Conservation (phyloP, 2,797 vertebrate species). For the Triplophysa bombifrons region DNA sequence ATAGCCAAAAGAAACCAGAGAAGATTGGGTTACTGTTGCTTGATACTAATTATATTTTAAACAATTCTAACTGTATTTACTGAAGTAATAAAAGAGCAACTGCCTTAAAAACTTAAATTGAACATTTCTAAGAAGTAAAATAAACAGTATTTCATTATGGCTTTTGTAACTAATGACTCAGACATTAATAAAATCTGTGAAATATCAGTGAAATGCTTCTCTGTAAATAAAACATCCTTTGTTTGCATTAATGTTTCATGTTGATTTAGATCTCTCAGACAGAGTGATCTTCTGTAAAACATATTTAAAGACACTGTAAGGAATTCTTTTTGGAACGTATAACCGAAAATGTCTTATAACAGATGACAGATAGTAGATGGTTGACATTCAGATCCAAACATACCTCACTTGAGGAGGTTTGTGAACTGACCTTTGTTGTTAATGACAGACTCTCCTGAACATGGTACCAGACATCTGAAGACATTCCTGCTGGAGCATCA, state of each 20-base stretch:
- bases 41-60: not conserved
- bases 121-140: not conserved
- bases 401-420: not conserved
- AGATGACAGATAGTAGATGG: not conserved
- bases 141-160: constrained; percentile 18
- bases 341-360: not conserved
- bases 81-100: constrained; percentile 3
- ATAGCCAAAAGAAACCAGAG: not conserved
- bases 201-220: constrained; percentile 1
- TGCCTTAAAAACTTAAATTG: not conserved
- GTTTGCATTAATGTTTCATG: not conserved
- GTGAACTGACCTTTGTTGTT: constrained; percentile 73
- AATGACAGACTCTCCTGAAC: constrained; percentile 78
- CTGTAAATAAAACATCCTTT: not conserved
- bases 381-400: no score
- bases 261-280: not conserved
- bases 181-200: constrained; percentile 2
- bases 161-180: not conserved
- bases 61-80: not conserved
- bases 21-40: not conserved
- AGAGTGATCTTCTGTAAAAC: not conserved
- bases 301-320: not conserved
- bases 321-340: not conserved
- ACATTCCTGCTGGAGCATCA: constrained; percentile 80
- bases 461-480: constrained; percentile 80